Conservation (phyloP, 2,888 invertebrate species). For the Temnothorax rugatulus region DNA sequence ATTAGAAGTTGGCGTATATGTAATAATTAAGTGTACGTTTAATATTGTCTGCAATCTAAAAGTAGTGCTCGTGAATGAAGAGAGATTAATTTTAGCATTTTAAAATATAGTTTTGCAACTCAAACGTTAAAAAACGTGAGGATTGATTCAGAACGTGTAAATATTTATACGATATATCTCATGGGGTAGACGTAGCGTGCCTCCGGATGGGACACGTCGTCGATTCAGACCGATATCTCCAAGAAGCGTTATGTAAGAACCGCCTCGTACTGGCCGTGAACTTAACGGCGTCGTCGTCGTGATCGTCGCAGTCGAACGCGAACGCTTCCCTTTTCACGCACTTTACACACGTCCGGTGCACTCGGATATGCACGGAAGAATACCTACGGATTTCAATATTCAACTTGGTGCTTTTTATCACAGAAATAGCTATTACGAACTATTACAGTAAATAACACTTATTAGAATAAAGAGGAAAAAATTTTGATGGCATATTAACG, state of each 20-base stretch:
- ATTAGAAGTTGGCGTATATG: not conserved
- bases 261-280: slow-evolving; percentile 85
- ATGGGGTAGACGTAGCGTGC: slow-evolving; percentile 60
- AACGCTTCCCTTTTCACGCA: slow-evolving; percentile 75
- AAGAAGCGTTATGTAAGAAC: slow-evolving; percentile 76
- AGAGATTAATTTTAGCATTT: slow-evolving; percentile 1
- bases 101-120: slow-evolving; percentile 18
- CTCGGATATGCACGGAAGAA: slow-evolving; percentile 63
- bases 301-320: slow-evolving; percentile 75
- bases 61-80: not conserved
- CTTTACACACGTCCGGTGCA: slow-evolving; percentile 66
- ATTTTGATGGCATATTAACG: not conserved
- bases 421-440: not conserved
- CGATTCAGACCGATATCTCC: slow-evolving; percentile 61
- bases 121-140: not conserved
- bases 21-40: not conserved
- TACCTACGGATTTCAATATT: slow-evolving; percentile 28
- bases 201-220: slow-evolving; percentile 52
- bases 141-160: slow-evolving; percentile 26
- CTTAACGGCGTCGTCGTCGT: slow-evolving; percentile 81
- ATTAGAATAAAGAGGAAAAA: not conserved
- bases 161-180: slow-evolving; percentile 49
- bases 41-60: not conserved
- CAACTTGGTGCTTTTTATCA: not conserved
- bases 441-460: not conserved